Conservation (phyloP, 2,888 invertebrate species). For the Ophioninae sp. region DNA sequence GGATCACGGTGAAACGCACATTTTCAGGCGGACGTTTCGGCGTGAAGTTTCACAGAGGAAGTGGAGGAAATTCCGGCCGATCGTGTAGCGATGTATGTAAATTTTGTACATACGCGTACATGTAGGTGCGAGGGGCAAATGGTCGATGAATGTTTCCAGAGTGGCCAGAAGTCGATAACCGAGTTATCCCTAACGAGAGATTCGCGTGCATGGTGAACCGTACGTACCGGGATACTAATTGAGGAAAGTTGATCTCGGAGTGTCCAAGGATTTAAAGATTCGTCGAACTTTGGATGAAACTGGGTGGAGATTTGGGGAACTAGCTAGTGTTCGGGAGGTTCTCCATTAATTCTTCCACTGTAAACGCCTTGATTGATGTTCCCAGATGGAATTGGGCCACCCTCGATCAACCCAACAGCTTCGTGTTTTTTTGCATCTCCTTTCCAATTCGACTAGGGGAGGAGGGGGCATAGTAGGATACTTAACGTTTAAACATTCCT, state of each 20-base stretch:
- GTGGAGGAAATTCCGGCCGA: slow-evolving; percentile 5
- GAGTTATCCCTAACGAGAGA: background rate
- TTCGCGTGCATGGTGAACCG: background rate
- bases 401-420: background rate
- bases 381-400: background rate
- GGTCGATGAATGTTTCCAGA: slow-evolving; percentile 8
- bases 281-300: background rate
- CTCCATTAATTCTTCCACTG: background rate
- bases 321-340: background rate
- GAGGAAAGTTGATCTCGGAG: background rate
- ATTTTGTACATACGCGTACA: background rate
- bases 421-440: background rate
- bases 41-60: background rate
- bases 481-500: too few species aligned
- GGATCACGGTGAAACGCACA: slow-evolving; percentile 19
- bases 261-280: background rate
- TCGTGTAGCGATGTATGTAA: slow-evolving; percentile 4
- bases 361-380: background rate
- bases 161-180: background rate
- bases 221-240: background rate
- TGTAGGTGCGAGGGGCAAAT: background rate
- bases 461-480: too few species aligned
- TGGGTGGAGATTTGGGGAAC: background rate
- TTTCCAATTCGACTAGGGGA: background rate
- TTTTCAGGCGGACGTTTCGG: slow-evolving; percentile 15